Percentiles rank a stretch among this genome's conserved stretches.
These are phyloP conservation scores for Hedya salicella DNA, from an alignment of 2,888 invertebrate species.

Conservation along the genomic window DNA sequence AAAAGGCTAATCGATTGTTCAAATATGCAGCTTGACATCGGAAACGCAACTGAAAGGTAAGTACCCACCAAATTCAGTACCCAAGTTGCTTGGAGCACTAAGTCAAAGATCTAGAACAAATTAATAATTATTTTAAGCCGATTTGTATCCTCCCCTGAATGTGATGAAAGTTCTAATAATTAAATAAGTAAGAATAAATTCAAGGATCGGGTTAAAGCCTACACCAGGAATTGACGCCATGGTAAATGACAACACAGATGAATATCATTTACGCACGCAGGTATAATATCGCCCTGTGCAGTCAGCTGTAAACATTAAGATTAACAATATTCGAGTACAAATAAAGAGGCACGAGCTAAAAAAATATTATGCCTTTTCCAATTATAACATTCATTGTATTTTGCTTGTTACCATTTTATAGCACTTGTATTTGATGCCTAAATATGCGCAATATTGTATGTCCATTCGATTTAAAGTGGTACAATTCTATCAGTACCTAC, in stretches of 20 bases:
- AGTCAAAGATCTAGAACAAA: too few species aligned
- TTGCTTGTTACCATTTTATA: background rate
- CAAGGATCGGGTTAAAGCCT: slow-evolving; percentile 6
- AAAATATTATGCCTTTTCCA: slow-evolving; percentile 15
- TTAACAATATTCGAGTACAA: slow-evolving; percentile 40
- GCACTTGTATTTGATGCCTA: too few species aligned
- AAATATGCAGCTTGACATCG: background rate
- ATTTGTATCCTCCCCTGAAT: too few species aligned
- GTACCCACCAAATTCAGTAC: too few species aligned
- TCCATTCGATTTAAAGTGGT: too few species aligned
- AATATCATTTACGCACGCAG: slow-evolving; percentile 42
- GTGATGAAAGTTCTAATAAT: too few species aligned
- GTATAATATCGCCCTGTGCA: slow-evolving; percentile 39
- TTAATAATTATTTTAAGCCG: too few species aligned
- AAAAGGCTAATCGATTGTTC: background rate
- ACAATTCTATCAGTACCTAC: too few species aligned
- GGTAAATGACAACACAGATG: slow-evolving; percentile 38
- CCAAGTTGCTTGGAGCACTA: too few species aligned
- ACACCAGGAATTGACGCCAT: slow-evolving; percentile 29
- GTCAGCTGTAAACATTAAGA: slow-evolving; percentile 41
- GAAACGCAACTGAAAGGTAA: too few species aligned
- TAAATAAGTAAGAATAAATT: background rate
- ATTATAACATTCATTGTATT: slow-evolving; percentile 1
- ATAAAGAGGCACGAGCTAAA: slow-evolving; percentile 33
- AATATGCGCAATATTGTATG: too few species aligned